Evolutionary conservation across 2,888 invertebrate species (phyloP).

Genomic region (Chironomus tentans): DNA sequence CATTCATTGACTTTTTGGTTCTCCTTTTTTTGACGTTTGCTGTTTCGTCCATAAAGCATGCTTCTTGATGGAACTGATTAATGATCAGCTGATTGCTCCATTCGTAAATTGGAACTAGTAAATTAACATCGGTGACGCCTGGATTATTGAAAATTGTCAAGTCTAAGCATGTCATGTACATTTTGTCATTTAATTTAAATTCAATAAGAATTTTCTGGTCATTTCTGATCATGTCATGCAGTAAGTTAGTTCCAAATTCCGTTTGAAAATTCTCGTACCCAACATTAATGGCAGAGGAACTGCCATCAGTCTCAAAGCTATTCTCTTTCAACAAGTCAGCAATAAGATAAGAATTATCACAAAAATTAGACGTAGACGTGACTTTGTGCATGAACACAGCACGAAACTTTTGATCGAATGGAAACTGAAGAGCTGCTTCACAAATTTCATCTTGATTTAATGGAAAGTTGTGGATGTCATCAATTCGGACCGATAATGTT

Average conservation of each 20-base stretch:
- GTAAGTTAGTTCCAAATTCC: background rate
- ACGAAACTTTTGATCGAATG: background rate
- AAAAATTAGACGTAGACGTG: background rate
- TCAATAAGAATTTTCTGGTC: background rate
- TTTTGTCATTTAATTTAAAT: background rate
- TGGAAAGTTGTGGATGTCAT: background rate
- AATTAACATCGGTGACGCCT: background rate
- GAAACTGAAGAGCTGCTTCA: background rate
- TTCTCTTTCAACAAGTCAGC: background rate
- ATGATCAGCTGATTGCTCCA: background rate
- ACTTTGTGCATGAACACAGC: background rate
- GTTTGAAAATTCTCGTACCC: background rate
- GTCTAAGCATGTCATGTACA: background rate
- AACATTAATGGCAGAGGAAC: background rate
- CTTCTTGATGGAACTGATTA: background rate
- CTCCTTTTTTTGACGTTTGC: background rate
- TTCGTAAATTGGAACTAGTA: background rate
- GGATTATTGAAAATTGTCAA: background rate
- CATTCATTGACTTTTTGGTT: background rate
- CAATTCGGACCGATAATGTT: background rate
- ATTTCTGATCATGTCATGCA: background rate
- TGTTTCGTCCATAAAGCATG: background rate
- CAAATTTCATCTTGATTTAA: background rate
- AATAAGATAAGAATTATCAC: background rate
- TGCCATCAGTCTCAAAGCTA: background rate